Evolutionary conservation across 2,888 invertebrate genomes (phyloP), one percentile per base, ranked within the genome.

Genomic region (Lacanobia wlatinum): DNA sequence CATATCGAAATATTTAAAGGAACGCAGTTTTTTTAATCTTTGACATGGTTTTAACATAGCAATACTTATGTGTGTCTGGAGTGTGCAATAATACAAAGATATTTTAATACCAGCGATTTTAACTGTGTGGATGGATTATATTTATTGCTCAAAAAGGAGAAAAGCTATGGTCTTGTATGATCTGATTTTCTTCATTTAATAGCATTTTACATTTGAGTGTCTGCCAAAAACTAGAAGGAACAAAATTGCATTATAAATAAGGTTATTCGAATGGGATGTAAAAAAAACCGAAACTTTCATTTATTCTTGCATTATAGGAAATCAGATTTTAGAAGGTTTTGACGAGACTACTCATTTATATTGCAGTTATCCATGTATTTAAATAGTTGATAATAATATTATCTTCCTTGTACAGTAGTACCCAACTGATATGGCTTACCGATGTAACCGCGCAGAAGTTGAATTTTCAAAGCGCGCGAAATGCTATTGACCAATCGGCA

Each of bases 41-140:
- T 14, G 16, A 28, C 2, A 38, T 70, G 6, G 21, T 23, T 46
- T 73, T 46, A 38, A 56, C n/a, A 28, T 38, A 70, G 9, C 10
- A 38, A n/a, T 67, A 23, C 2, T 59, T 59, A 9, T 46, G 58
- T 68, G 56, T 18, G 8, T 21, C 23, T 46, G 38, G 18, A 34
- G n/a, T 38, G 70, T 78, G 58, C 14, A 43, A 76, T 68, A 50
- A 18, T 55, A 38, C 21, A 74, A 55, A 28, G 46, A n/a, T 18
- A 55, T 56, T 55, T 38, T 53, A 76, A 38, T 73, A 61, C 6
- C 34, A 64, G 12, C 14, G 8, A 48, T 48, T 74, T 50, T 50
- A 34, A 8, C 52, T 52, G 5, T 74, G n/a, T 34, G 12, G 0
- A 4, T 2, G 16, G 0, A 18, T 21, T 21, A 4, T 40, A 7